Conservation (phyloP, 2,113 vertebrate genomes). For the Rhinogobius similis region DNA sequence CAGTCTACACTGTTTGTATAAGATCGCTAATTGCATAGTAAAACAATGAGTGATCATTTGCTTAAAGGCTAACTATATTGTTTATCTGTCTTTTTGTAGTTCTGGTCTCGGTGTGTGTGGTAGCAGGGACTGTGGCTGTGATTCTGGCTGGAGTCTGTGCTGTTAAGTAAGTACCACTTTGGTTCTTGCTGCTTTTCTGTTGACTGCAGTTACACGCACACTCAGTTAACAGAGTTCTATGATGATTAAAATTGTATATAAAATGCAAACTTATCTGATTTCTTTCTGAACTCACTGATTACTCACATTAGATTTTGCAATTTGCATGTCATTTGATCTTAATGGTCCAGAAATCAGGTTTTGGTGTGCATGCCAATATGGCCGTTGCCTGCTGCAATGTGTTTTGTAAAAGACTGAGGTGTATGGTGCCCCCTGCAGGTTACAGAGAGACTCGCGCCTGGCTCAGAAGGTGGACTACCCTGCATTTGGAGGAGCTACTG, state of each 20-base stretch:
- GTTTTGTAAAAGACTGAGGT: conserved; percentile 1
- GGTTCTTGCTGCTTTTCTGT: too few relatives aligned
- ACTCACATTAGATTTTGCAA: too few relatives aligned
- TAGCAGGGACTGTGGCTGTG: conserved; percentile 78
- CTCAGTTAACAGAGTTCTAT: too few relatives aligned
- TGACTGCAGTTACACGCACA: too few relatives aligned
- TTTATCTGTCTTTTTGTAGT: conserved; percentile 68
- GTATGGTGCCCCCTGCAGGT: conserved; percentile 70
- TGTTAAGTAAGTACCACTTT: conserved; percentile 81
- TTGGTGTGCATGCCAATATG: background rate
- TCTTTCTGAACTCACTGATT: too few relatives aligned
- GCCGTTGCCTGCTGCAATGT: background rate
- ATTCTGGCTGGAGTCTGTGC: conserved; percentile 81
- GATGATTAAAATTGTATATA: too few relatives aligned
- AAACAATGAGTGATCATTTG: too few relatives aligned
- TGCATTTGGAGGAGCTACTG: conserved; percentile 59
- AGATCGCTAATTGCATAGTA: too few relatives aligned
- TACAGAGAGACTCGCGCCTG: conserved; percentile 82
- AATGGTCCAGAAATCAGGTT: too few relatives aligned
- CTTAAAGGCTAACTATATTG: background rate
- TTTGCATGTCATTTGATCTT: too few relatives aligned
- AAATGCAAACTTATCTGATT: too few relatives aligned
- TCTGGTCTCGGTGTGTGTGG: conserved; percentile 79
- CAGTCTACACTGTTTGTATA: too few relatives aligned
- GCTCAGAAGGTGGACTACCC: conserved; percentile 89